These are phyloP conservation scores for Ceramica pisi DNA, from an alignment of 2,888 invertebrate genomes.

Conservation along the genomic window DNA sequence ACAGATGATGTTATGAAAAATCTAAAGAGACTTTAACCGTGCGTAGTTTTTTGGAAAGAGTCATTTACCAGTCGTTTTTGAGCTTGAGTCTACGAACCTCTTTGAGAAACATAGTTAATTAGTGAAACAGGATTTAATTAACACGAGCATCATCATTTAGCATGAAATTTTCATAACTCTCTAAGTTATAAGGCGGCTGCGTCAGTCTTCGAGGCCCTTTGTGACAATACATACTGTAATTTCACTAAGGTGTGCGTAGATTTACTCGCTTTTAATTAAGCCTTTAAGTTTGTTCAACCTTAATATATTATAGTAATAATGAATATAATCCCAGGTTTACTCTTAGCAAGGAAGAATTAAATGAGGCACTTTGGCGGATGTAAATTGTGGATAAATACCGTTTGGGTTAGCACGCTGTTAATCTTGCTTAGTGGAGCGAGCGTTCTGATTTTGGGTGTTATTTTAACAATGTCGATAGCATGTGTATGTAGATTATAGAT, in stretches of 20 bases:
- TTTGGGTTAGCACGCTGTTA: slow-evolving; percentile 40
- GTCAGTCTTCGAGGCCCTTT: slow-evolving; percentile 44
- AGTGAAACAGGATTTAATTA: slow-evolving; percentile 62
- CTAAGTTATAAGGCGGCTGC: slow-evolving; percentile 52
- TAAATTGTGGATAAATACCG: slow-evolving; percentile 51
- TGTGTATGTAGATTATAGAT: background rate
- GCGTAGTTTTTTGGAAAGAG: background rate
- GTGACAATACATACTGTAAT: slow-evolving; percentile 58
- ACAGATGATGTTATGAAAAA: slow-evolving; percentile 1
- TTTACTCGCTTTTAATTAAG: slow-evolving; percentile 75
- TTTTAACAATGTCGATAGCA: slow-evolving; percentile 20
- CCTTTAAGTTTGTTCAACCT: slow-evolving; percentile 64
- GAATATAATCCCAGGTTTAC: slow-evolving; percentile 63
- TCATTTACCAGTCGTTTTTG: slow-evolving; percentile 10
- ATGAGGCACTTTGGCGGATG: slow-evolving; percentile 52
- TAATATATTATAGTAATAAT: slow-evolving; percentile 71
- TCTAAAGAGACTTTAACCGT: background rate
- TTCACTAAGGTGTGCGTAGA: slow-evolving; percentile 59
- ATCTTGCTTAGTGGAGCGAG: slow-evolving; percentile 44
- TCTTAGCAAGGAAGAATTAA: slow-evolving; percentile 62
- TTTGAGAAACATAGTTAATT: slow-evolving; percentile 33
- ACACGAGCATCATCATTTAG: slow-evolving; percentile 45
- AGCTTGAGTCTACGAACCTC: slow-evolving; percentile 14
- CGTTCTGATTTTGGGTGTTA: slow-evolving; percentile 25
- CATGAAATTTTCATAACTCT: slow-evolving; percentile 61